Base-by-base conservation (phyloP, 1,140 invertebrate genomes). In the Dinoponera quadriceps region DNA sequence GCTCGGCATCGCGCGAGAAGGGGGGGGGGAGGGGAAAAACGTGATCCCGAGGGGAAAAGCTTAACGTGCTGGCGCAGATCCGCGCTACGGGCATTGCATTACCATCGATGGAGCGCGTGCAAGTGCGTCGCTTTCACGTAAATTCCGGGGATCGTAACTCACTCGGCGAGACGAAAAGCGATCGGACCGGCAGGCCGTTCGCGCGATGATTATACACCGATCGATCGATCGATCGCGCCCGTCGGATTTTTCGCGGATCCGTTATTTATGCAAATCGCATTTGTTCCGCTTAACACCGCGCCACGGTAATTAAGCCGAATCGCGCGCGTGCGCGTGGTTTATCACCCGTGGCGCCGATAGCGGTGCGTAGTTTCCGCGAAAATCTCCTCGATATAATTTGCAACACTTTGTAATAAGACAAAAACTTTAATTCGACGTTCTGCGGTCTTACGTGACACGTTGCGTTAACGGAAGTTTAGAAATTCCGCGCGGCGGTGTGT, bases 251-350 rank as follows among this genome's bases (percentile, higher is more conserved):
- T 80, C 48, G 44, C 20, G 18, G 33, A 38, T 25, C 51, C 16
- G 48, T 48, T 54, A 85, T 86, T 74, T 85, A 85, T 74, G 62
- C 25, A 81, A 85, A 85, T 82, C 48, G 33, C 44, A 80, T 69
- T 86, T 69, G 33, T 62, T 20, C 57, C 66, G 25, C 57, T 82
- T 80, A 82, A 83, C 66, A 18, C 29, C 22, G 33, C 54, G 54
- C 22, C n/a, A 72, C 25, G 20, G 2, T 57, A 65, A 60, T 80
- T 66, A 80, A 85, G 44, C 48, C 55, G 22, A 59, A 38, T 51
- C 22, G 25, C 20, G 48, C 18, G 16, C 4, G 18, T 18, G 27
- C n/a, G 20, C 22, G 14, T 48, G 82, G 25, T 65, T 84, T 83
- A 83, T 74, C n/a, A 60, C 7, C n/a, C 18, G 2, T 68, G 9